Evolutionary conservation across 2,888 invertebrate genomes (phyloP).

Genomic region (Sarcophaga caerulescens): DNA sequence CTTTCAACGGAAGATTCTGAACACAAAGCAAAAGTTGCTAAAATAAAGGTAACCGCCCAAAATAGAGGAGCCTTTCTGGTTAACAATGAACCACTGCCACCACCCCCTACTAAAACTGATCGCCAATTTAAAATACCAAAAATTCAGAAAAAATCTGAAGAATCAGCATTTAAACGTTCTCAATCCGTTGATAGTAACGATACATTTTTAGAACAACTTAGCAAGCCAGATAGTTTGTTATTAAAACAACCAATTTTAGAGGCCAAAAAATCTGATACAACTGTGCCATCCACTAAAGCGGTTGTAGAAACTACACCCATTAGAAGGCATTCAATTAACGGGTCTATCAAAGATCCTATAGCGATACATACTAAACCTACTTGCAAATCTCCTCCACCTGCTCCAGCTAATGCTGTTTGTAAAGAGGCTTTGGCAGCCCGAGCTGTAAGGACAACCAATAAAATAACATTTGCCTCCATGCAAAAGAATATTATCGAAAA

Average conservation of each 20-base stretch:
- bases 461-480: constrained; percentile 76
- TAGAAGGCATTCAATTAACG: constrained; percentile 67
- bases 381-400: not conserved
- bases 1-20: constrained; percentile 35
- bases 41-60: constrained; percentile 82
- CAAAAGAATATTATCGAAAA: constrained; percentile 70
- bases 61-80: constrained; percentile 83
- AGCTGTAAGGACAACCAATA: constrained; percentile 68
- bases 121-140: constrained; percentile 59
- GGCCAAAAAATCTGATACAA: constrained; percentile 13
- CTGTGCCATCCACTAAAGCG: constrained; percentile 24
- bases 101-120: constrained; percentile 67
- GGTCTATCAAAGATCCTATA: constrained; percentile 46
- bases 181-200: constrained; percentile 60
- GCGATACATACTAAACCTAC: not conserved
- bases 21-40: constrained; percentile 69
- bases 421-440: constrained; percentile 63
- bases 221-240: constrained; percentile 63
- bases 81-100: constrained; percentile 72
- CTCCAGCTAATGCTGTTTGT: constrained; percentile 19
- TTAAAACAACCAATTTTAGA: constrained; percentile 3
- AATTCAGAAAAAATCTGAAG: constrained; percentile 44
- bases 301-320: not conserved
- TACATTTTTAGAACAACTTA: constrained; percentile 69
- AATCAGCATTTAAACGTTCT: constrained; percentile 18